Evolutionary conservation across 2,113 vertebrate species (phyloP), one percentile per base, ranked within the genome.

Genomic region (Chaetodon auriga): DNA sequence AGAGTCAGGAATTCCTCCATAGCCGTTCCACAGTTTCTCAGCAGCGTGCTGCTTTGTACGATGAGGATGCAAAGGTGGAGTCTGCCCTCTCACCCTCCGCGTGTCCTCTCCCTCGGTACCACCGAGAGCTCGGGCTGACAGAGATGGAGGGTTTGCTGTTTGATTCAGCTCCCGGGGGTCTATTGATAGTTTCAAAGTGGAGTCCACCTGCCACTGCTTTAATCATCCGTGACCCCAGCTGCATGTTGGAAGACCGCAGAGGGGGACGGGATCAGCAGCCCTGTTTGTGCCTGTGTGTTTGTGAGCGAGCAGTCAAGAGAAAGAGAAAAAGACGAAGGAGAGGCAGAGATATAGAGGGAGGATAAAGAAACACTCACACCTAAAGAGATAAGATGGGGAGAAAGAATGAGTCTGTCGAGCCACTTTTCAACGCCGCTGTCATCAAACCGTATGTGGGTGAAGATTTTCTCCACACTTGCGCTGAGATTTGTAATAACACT

Each of bases 141-240:
- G 88, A 90, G 87, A 92, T 90, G 84, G 90, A 92, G 87, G 71
- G 70, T 62, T 85, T 66, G 81, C 87, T 90, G 89, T 94, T 93
- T 94, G 92, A 94, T 93, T 94, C 81, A 23, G 60, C 85, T 92
- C 92, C 80, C 86, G 51, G 83, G 84, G 88, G 89, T 93, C 86
- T 93, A 91, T 90, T 91, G 93, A 94, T 91, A 84, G 92, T 93
- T 94, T 95, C 92, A 95, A 95, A 95, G 93, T 88, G 78, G 87
- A 93, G 90, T 91, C 90, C 91, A 94, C 93, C 94, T 94, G 91
- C 93, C 89, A 91, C 78, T 83, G 88, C 95, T 95, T 95, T 95
- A 94, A 95, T 95, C 94, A 94, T 91, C 82, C 58, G 18, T 92
- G 91, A 92, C 85, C 91, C 88, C 72, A 73, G 74, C 83, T 87